A percentile compares a stretch with the other conserved stretches of the same genome.
These are phyloP conservation scores for Leptarthrus brevirostris DNA, from an alignment of 2,888 invertebrate species.

Conservation along the genomic window DNA sequence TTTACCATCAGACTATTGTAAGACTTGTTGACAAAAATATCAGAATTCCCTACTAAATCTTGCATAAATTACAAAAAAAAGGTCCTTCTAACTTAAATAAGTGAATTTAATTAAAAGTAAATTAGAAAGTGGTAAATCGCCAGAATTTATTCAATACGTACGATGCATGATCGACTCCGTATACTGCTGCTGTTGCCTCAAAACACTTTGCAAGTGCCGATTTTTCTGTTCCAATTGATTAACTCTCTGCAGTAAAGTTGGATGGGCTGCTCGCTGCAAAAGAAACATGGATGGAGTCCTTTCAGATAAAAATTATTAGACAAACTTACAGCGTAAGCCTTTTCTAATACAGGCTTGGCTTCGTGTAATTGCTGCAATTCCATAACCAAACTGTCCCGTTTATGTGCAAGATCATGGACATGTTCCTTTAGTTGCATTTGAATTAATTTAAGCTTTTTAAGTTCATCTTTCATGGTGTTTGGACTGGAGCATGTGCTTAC, in stretches of 20 bases:
- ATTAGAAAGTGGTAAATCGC: no score
- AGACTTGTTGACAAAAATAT: no score
- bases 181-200: conserved; percentile 74
- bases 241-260: conserved; percentile 65
- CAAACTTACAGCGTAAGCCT: conserved; percentile 67
- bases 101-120: no score
- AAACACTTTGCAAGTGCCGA: conserved; percentile 72
- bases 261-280: conserved; percentile 65
- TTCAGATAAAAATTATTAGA: no score
- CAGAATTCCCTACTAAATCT: no score
- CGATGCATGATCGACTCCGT: conserved; percentile 74
- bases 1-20: no score
- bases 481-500: conserved; percentile 60
- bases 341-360: conserved; percentile 66
- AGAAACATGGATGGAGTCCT: no score
- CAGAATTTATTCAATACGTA: conserved; percentile 69
- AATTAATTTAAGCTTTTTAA: conserved; percentile 65
- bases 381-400: conserved; percentile 67
- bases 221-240: conserved; percentile 72
- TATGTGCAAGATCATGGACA: conserved; percentile 64
- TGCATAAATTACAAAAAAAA: no score
- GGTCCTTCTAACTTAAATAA: no score
- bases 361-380: conserved; percentile 67
- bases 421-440: conserved; percentile 66
- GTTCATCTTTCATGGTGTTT: conserved; percentile 63